These are phyloP conservation scores for Simalia tracyae DNA, from an alignment of 2,797 vertebrate species.

Conservation along the genomic window DNA sequence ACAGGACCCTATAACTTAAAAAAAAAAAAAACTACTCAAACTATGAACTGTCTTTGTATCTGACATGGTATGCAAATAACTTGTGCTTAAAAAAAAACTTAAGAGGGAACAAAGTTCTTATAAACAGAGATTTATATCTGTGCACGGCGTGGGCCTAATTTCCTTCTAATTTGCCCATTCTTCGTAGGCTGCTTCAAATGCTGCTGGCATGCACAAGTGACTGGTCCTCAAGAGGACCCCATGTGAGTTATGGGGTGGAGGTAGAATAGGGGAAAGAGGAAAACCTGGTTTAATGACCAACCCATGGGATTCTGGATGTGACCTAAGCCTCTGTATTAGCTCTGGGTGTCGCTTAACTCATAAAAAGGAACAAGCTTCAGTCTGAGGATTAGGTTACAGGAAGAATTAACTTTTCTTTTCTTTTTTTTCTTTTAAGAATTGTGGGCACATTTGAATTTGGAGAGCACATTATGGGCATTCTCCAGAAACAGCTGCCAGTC, in stretches of 20 bases:
- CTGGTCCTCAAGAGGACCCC: background rate
- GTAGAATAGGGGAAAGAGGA: background rate
- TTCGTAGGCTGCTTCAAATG: background rate
- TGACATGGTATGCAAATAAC: background rate
- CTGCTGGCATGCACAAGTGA: background rate
- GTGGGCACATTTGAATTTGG: background rate
- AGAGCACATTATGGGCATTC: background rate
- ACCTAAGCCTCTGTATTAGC: too few relatives aligned
- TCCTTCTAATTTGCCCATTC: background rate
- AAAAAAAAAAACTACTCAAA: background rate
- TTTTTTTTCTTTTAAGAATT: background rate
- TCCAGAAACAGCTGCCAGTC: background rate
- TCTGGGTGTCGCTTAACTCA: background rate
- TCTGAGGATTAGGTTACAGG: background rate
- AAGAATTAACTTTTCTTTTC: background rate
- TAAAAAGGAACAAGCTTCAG: background rate
- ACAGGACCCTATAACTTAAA: background rate
- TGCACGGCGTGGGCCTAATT: fast-evolving
- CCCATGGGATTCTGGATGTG: background rate
- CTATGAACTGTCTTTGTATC: conserved; percentile 35
- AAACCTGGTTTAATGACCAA: background rate
- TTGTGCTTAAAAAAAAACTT: conserved; percentile 12
- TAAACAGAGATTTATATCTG: conserved; percentile 37
- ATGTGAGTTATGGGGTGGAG: background rate
- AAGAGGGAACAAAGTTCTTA: conserved; percentile 37